Evolutionary conservation across 1,140 invertebrate genomes (phyloP).

Genomic region (Drosophila navojoa): DNA sequence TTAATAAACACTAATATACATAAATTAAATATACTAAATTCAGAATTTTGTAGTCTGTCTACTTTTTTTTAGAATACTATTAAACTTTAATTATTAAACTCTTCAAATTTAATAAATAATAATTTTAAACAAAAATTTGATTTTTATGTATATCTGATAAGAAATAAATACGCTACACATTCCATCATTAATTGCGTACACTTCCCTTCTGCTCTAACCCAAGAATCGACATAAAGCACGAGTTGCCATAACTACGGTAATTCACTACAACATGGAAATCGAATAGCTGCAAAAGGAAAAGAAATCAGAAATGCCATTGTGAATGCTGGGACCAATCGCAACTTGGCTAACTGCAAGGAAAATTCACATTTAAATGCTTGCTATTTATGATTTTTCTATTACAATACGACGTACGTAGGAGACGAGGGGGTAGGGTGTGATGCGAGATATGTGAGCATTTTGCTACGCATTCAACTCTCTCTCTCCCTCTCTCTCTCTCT

Average conservation of each 20-base stretch:
- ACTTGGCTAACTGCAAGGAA: neutral
- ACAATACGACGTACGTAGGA: conserved; percentile 9
- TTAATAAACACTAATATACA: too few relatives aligned
- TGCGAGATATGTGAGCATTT: conserved; percentile 17
- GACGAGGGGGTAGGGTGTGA: neutral
- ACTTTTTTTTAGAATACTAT: too few relatives aligned
- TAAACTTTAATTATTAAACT: too few relatives aligned
- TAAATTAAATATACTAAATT: too few relatives aligned
- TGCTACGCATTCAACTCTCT: conserved; percentile 15
- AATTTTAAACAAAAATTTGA: too few relatives aligned
- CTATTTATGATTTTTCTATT: conserved; percentile 51
- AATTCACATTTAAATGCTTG: conserved; percentile 23
- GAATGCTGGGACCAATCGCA: neutral
- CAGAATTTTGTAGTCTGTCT: too few relatives aligned
- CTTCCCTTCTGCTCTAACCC: neutral
- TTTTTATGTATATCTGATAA: too few relatives aligned
- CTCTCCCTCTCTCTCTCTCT: too few relatives aligned
- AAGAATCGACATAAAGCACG: conserved; percentile 9
- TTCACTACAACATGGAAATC: conserved; percentile 58
- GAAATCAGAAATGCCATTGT: conserved; percentile 49
- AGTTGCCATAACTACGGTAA: conserved; percentile 49
- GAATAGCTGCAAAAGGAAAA: conserved; percentile 45
- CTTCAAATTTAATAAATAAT: too few relatives aligned
- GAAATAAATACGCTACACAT: neutral
- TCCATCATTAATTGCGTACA: neutral